Conservation (phyloP, 1,140 invertebrate species). For the Hermetia illucens region DNA sequence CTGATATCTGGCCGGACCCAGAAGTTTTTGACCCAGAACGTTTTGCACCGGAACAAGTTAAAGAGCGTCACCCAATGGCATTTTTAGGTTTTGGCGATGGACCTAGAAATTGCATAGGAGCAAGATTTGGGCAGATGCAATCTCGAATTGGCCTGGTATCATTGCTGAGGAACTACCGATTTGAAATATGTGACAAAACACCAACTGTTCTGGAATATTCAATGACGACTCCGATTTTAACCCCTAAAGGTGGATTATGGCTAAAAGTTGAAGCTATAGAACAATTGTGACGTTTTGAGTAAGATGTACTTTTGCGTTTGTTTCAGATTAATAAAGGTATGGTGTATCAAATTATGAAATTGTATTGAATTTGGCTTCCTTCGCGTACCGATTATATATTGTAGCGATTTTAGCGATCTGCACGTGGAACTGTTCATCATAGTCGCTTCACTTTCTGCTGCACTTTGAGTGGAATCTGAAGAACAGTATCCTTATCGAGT, state of each 20-base stretch:
- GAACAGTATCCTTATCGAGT: too few species aligned
- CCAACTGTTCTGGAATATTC: too few species aligned
- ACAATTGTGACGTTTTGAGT: too few species aligned
- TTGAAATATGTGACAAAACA: constrained; percentile 19
- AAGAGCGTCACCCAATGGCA: constrained; percentile 32
- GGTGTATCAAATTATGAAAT: too few species aligned
- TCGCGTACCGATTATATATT: too few species aligned
- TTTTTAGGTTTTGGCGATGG: constrained; percentile 53
- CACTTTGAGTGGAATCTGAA: too few species aligned
- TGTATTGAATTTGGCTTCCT: too few species aligned
- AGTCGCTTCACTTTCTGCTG: too few species aligned
- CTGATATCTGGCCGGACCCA: constrained; percentile 43
- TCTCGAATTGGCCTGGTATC: constrained; percentile 1
- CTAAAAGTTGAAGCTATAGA: not conserved
- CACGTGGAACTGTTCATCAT: too few species aligned
- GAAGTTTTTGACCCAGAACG: constrained; percentile 53
- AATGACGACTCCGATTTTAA: not conserved
- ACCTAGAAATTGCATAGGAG: constrained; percentile 52
- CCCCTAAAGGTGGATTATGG: not conserved
- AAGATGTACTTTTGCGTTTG: too few species aligned
- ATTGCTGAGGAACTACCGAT: constrained; percentile 13
- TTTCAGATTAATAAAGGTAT: too few species aligned
- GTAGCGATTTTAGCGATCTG: too few species aligned
- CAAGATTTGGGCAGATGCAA: constrained; percentile 5
- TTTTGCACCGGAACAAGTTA: constrained; percentile 39